These are phyloP conservation scores for Hirtodrosophila confusa DNA, from an alignment of 2,888 invertebrate species.

Conservation along the genomic window DNA sequence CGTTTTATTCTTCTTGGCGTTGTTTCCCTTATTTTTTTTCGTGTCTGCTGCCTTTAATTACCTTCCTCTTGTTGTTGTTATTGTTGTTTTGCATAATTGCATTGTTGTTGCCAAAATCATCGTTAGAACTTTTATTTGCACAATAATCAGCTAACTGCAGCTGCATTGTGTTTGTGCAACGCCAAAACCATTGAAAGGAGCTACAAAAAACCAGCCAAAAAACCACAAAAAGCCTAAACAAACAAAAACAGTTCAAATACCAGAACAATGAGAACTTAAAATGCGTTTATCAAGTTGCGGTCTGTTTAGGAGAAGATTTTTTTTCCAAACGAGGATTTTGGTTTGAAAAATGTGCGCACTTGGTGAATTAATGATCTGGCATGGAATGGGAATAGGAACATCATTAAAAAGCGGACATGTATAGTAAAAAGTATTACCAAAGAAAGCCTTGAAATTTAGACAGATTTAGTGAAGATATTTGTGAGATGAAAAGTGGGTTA, in stretches of 20 bases:
- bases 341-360: constrained; percentile 16
- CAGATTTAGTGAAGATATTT: too few species aligned
- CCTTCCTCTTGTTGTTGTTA: constrained; percentile 39
- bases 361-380: constrained; percentile 29
- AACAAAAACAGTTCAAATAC: constrained; percentile 23
- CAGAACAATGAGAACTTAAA: constrained; percentile 53
- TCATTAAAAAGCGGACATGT: too few species aligned
- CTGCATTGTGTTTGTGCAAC: constrained; percentile 61
- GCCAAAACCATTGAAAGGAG: constrained; percentile 32
- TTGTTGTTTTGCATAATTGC: constrained; percentile 61
- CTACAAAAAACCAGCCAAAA: constrained; percentile 10
- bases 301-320: constrained; percentile 59
- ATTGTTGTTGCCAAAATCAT: constrained; percentile 74
- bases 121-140: constrained; percentile 78
- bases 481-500: too few species aligned
- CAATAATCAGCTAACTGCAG: constrained; percentile 63
- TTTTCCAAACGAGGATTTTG: constrained; percentile 13
- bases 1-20: constrained; percentile 26
- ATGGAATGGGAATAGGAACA: too few species aligned
- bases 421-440: too few species aligned
- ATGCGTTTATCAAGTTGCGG: constrained; percentile 68
- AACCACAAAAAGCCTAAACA: constrained; percentile 4
- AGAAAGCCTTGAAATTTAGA: too few species aligned
- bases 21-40: background rate
- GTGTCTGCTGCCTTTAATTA: constrained; percentile 44